Conservation (phyloP, 2,113 vertebrate genomes). For the Forbesichthys agassizii region DNA sequence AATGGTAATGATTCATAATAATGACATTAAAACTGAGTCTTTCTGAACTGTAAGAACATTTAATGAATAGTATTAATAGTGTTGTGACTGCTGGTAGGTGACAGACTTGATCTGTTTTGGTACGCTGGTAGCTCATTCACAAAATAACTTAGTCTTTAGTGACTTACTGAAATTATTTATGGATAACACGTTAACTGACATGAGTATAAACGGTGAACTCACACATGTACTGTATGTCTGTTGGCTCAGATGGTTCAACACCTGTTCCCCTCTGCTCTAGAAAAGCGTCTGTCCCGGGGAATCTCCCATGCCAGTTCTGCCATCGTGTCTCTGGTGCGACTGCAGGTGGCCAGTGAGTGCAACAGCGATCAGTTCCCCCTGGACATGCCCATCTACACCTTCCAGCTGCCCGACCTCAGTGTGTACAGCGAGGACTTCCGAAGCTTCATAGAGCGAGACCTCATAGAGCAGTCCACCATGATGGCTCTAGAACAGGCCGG, state of each 20-base stretch:
- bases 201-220: too few species aligned
- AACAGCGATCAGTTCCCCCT: conserved; percentile 92
- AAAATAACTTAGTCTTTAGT: too few species aligned
- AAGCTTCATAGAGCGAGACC: conserved; percentile 93
- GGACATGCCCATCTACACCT: conserved; percentile 99
- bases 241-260: background rate
- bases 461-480: conserved; percentile 98
- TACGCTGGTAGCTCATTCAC: too few species aligned
- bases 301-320: conserved; percentile 99
- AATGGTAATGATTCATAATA: too few species aligned
- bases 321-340: conserved; percentile 93
- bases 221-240: too few species aligned
- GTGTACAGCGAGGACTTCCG: conserved; percentile 98
- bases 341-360: conserved; percentile 92
- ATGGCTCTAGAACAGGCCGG: conserved; percentile 96
- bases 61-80: too few species aligned
- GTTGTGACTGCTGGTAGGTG: too few species aligned
- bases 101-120: too few species aligned
- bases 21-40: too few species aligned
- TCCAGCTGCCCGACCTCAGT: conserved; percentile 96
- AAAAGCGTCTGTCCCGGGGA: conserved; percentile 96
- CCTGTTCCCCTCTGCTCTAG: conserved; percentile 59
- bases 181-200: too few species aligned
- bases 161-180: too few species aligned
- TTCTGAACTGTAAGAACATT: too few species aligned